Base-by-base conservation (phyloP, 2,888 invertebrate genomes). In the Andrena fulva region DNA sequence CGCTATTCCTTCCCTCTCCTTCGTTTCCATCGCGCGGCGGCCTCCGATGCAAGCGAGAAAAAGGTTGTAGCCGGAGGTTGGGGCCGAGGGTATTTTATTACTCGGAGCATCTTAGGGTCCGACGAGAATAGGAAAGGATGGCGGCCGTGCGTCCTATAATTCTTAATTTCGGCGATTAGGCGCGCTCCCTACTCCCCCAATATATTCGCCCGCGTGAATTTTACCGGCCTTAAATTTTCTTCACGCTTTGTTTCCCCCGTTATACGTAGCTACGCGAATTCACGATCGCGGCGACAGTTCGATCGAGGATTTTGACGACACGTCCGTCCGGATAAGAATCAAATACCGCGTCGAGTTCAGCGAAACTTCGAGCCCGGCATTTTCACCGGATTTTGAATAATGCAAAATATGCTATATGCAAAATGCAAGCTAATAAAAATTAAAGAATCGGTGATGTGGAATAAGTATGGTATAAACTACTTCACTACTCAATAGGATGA, bases 151-250 rank as follows among this genome's bases (percentile, higher is more conserved):
- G 78, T 48, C 64, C 87, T 85, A 88, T 88, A 85, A 88, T 87
- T 88, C 87, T 83, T 87, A 78, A 85, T 88, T 88, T 88, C 66
- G 72, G 67, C 85, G 88, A 88, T 88, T 88, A 88, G 82, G 78
- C 66, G 71, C 60, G 71, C 72, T 70, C 69, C 66, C 64, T 50
- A 67, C 59, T 79, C 78, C 52, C 73, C 73, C 79, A 54, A 80
- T 86, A 80, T 86, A 80, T 71, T 60, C 60, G 42, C 68, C 66
- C 24, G 52, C 27, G 64, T 35, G 76, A 72, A 81, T 77, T 72
- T 64, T 29, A 10, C 42, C 7, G 10, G 10, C 33, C 24, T 50
- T 75, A 52, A 67, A 77, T 12, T 80, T 80, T 67, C 74, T 80
- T 69, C 73, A 33, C 66, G 48, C 68, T 16, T 60, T 24, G 6